These are phyloP conservation scores for Eulemur rufifrons DNA, from an alignment of 2,113 vertebrate species.

Conservation along the genomic window DNA sequence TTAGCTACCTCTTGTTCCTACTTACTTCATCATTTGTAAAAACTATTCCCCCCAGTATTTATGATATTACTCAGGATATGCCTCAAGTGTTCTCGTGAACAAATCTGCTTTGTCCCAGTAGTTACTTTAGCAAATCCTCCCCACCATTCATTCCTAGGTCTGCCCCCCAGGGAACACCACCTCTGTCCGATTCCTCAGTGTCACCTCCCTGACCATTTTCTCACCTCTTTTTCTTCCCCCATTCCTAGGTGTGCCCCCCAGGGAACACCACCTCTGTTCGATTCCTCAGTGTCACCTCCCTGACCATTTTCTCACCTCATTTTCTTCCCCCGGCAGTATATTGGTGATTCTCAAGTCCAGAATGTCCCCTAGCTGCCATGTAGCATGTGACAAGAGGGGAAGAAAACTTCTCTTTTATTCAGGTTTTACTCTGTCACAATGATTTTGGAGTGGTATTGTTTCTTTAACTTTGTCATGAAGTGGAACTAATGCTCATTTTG, in stretches of 20 bases:
- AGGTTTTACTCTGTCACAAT: background rate
- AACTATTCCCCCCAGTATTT: background rate
- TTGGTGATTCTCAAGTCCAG: background rate
- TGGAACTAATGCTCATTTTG: background rate
- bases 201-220: background rate
- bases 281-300: background rate
- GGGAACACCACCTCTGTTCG: no score
- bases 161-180: no score
- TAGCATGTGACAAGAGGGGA: no score
- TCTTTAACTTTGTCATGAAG: background rate
- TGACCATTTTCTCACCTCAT: background rate
- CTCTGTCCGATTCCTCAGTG: no score
- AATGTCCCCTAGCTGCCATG: no score
- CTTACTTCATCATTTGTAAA: background rate
- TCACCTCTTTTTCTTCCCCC: background rate
- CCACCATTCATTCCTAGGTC: background rate
- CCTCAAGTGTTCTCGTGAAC: background rate
- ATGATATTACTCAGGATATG: background rate
- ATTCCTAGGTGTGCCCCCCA: background rate
- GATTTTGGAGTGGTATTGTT: background rate
- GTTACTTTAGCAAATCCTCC: background rate
- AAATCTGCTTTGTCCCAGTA: background rate
- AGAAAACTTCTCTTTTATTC: background rate
- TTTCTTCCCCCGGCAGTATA: fast-evolving
- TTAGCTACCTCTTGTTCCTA: background rate